Conservation (phyloP, 2,113 vertebrate species). For the Rhineura floridana region DNA sequence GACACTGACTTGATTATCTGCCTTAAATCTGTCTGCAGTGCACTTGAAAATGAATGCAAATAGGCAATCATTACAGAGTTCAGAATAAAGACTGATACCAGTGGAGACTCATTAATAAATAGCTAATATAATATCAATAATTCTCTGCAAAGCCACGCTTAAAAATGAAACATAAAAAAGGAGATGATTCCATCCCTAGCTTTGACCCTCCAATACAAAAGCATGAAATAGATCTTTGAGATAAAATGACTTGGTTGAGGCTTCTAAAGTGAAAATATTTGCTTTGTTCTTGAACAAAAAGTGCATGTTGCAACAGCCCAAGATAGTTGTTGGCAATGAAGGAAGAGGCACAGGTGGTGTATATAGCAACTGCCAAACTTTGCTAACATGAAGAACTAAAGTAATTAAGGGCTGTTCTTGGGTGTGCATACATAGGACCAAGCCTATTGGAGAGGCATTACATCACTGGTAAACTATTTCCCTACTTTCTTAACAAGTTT, state of each 20-base stretch:
- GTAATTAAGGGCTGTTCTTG: not conserved
- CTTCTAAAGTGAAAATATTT: not conserved
- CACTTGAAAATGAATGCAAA: too few species aligned
- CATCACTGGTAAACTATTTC: conserved; percentile 44
- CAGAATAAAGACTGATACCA: too few species aligned
- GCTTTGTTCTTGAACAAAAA: not conserved
- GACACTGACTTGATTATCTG: too few species aligned
- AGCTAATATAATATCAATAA: too few species aligned
- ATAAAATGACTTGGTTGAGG: fast-evolving
- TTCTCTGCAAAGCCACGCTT: too few species aligned
- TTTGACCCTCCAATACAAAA: not conserved
- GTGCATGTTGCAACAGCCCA: not conserved
- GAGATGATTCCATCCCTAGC: too few species aligned
- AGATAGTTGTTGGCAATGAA: not conserved
- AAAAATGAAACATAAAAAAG: too few species aligned
- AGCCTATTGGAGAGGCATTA: not conserved
- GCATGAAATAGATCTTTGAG: not conserved
- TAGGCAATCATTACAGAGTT: too few species aligned
- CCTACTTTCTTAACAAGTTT: conserved; percentile 14
- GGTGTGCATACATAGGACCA: not conserved
- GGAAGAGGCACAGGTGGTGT: not conserved
- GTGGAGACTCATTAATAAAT: too few species aligned
- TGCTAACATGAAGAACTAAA: not conserved
- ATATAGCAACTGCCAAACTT: not conserved
- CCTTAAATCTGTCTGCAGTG: too few species aligned